Conservation (phyloP, 92 coral and sea anemone species). For the Isaurus tuberculatus region DNA sequence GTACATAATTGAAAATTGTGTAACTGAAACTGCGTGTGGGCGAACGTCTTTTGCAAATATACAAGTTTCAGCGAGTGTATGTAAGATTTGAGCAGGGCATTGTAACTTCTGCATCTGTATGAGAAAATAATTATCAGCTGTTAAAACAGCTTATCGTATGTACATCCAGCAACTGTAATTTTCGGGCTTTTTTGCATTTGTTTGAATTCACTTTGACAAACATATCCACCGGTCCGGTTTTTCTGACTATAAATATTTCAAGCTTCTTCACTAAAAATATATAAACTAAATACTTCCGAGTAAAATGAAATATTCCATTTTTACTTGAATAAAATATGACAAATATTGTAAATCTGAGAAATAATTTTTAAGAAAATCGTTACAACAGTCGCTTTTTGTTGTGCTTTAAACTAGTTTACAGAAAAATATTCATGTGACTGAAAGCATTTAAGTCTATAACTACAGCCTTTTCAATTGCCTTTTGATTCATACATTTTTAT, state of each 20-base stretch:
- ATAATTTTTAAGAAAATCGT: constrained; percentile 33
- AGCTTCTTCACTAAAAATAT: constrained; percentile 71
- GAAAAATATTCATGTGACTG: not conserved
- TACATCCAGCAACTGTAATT: constrained; percentile 35
- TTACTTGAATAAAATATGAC: constrained; percentile 50
- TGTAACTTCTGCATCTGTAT: constrained; percentile 24
- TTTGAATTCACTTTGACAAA: constrained; percentile 25
- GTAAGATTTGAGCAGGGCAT: constrained; percentile 2
- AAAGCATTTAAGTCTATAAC: not conserved
- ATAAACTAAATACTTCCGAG: constrained; percentile 69
- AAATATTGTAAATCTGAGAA: constrained; percentile 46
- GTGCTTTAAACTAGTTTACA: not conserved
- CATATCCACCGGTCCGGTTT: constrained; percentile 43
- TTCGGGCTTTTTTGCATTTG: not conserved
- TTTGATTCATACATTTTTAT: not conserved
- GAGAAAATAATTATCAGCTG: constrained; percentile 22
- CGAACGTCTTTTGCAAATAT: constrained; percentile 32
- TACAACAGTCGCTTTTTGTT: constrained; percentile 17
- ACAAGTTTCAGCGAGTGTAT: constrained; percentile 38
- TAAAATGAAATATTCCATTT: constrained; percentile 48
- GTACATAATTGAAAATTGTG: constrained; percentile 28
- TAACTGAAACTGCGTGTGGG: not conserved
- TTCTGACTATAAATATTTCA: constrained; percentile 73
- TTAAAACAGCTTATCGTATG: constrained; percentile 12
- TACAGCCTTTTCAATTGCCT: not conserved